Conservation (phyloP, 1,140 invertebrate species). For the Drosophila bocqueti region DNA sequence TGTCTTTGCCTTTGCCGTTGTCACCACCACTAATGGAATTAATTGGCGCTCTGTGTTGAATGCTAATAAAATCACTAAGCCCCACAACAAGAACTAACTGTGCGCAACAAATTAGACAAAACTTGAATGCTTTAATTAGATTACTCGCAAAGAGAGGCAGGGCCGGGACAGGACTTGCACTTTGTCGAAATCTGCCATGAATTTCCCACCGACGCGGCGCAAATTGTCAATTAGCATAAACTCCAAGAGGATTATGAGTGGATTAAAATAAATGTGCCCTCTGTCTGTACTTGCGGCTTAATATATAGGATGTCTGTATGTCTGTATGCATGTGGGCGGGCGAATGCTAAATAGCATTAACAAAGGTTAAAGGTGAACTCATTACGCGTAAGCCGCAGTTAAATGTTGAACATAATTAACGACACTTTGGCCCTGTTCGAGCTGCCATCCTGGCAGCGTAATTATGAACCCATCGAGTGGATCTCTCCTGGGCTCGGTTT, state of each 20-base stretch:
- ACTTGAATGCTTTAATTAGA: constrained; percentile 75
- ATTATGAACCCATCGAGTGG: constrained; percentile 5
- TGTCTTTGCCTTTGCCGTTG: constrained; percentile 9
- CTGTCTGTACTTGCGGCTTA: constrained; percentile 12
- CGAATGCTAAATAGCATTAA: constrained; percentile 45
- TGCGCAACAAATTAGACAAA: constrained; percentile 68
- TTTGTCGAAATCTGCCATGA: constrained; percentile 31
- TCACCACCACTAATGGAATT: constrained; percentile 70
- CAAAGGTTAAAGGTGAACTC: constrained; percentile 50
- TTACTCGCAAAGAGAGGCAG: constrained; percentile 22
- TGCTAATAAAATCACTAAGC: constrained; percentile 74
- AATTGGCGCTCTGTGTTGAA: constrained; percentile 70
- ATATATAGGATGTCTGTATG: neutral
- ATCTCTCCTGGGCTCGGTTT: neutral
- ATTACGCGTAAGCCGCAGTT: constrained; percentile 40
- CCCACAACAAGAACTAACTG: constrained; percentile 46
- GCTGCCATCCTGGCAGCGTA: neutral
- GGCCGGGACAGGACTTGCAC: constrained; percentile 7
- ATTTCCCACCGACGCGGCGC: constrained; percentile 8
- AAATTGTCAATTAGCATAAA: constrained; percentile 65
- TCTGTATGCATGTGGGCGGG: neutral
- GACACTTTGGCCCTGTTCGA: constrained; percentile 13
- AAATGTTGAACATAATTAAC: constrained; percentile 49
- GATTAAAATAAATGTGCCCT: constrained; percentile 65
- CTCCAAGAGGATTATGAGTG: constrained; percentile 63